phyloP scores from a whole-genome alignment of 2,113 vertebrate genomes.

The Micronycteris hirsuta region DNA sequence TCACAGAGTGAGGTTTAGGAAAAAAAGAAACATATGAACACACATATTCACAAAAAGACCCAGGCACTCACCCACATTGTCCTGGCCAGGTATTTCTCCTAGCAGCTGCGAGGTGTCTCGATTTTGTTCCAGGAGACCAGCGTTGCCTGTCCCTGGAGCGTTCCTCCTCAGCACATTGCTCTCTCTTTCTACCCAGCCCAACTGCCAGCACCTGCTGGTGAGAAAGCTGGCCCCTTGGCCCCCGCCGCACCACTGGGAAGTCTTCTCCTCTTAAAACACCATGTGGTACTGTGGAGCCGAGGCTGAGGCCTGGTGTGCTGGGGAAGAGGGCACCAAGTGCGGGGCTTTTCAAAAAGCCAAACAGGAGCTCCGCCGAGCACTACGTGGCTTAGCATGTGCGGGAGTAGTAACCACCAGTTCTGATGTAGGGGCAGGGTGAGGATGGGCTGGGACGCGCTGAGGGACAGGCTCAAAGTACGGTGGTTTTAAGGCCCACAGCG shows the following conservation, averaged over 20 bases:
- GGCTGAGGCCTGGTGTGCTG: background rate
- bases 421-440: background rate
- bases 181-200: background rate
- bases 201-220: background rate
- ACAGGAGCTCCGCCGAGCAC: background rate
- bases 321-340: background rate
- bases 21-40: background rate
- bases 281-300: fast-evolving
- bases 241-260: background rate
- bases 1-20: background rate
- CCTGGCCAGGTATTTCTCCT: background rate
- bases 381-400: background rate
- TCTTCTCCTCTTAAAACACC: background rate
- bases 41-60: background rate
- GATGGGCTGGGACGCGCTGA: fast-evolving
- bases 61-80: background rate
- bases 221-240: background rate
- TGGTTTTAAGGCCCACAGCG: fast-evolving
- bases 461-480: fast-evolving
- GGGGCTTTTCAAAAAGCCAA: background rate
- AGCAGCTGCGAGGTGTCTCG: fast-evolving
- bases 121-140: background rate
- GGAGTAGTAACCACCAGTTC: background rate
- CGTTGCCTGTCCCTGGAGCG: background rate
- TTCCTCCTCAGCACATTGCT: background rate